These are phyloP conservation scores for Nysson spinosus DNA, from an alignment of 2,888 invertebrate genomes.

Conservation along the genomic window DNA sequence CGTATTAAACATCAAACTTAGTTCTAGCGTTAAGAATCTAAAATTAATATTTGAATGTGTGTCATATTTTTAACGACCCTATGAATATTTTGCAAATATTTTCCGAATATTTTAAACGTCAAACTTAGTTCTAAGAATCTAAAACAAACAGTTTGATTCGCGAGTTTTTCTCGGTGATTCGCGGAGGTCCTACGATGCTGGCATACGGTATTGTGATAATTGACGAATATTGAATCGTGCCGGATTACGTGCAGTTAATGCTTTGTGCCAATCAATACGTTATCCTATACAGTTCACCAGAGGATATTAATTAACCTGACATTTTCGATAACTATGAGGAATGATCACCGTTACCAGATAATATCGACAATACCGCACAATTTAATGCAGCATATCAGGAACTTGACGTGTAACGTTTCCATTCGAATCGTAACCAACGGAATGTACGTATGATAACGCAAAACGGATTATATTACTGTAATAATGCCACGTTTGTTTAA, in stretches of 20 bases:
- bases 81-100: too few species aligned
- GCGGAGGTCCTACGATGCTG: too few species aligned
- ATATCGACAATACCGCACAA: conserved; percentile 37
- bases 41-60: not conserved
- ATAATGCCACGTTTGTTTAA: not conserved
- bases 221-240: conserved; percentile 52
- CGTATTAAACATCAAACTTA: not conserved
- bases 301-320: conserved; percentile 63
- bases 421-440: too few species aligned
- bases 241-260: conserved; percentile 45
- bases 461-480: conserved; percentile 12
- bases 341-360: conserved; percentile 44
- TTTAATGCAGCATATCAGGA: conserved; percentile 44
- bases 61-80: too few species aligned
- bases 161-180: too few species aligned
- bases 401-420: conserved; percentile 29
- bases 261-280: conserved; percentile 53
- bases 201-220: too few species aligned
- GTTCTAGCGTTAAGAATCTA: not conserved
- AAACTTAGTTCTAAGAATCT: too few species aligned
- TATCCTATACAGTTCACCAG: conserved; percentile 25
- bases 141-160: too few species aligned
- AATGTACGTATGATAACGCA: conserved; percentile 14
- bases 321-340: conserved; percentile 60
- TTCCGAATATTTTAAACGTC: too few species aligned